Evolutionary conservation across 2,797 vertebrate species (phyloP).

Genomic region (Ciconia nigra): DNA sequence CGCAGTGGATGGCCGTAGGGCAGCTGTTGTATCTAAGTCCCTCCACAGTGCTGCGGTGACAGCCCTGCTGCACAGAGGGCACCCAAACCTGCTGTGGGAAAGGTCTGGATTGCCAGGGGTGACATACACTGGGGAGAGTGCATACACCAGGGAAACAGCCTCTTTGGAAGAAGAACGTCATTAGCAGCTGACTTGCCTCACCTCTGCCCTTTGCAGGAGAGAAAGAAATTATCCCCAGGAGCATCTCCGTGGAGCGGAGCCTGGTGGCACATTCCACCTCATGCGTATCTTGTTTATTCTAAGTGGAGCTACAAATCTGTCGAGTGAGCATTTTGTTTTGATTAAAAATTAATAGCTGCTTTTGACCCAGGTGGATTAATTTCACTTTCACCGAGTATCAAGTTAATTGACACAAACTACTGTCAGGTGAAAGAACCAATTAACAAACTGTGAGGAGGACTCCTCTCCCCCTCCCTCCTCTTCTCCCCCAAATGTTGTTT

Average conservation of each 20-base stretch:
- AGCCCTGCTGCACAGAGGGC: not conserved
- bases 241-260: not conserved
- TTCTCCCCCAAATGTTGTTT: constrained; percentile 62
- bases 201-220: constrained; percentile 11
- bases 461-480: constrained; percentile 18
- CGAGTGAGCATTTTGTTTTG: constrained; percentile 76
- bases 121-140: not conserved
- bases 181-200: not conserved
- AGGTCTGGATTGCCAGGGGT: not conserved
- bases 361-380: constrained; percentile 80
- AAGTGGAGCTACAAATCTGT: constrained; percentile 71
- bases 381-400: constrained; percentile 76
- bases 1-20: fast-evolving
- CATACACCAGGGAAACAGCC: not conserved
- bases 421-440: constrained; percentile 79
- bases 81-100: not conserved
- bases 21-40: no score
- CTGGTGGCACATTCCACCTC: constrained; percentile 24
- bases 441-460: constrained; percentile 69
- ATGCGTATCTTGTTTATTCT: constrained; percentile 53
- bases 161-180: not conserved
- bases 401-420: constrained; percentile 80
- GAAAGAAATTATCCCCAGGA: constrained; percentile 14
- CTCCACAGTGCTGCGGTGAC: not conserved
- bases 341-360: constrained; percentile 83